phyloP scores from a whole-genome alignment of 2,797 vertebrate genomes.

The Eutrigla gurnardus region DNA sequence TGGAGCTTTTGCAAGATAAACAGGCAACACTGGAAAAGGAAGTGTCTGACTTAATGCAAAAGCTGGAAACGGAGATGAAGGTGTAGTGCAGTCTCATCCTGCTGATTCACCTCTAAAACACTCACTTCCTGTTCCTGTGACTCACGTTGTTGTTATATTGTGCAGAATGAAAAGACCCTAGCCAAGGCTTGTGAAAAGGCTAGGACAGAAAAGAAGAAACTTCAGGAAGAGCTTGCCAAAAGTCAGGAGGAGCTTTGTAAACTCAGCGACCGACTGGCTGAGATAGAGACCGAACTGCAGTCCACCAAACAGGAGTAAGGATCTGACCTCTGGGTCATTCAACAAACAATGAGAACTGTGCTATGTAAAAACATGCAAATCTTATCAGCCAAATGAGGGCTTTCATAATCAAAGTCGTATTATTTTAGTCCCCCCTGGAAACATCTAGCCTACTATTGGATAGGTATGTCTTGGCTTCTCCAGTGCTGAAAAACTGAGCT shows the following conservation, averaged over 20 bases:
- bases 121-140: constrained; percentile 36
- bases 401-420: neutral
- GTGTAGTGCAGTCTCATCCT: constrained; percentile 69
- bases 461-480: neutral
- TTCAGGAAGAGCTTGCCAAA: constrained; percentile 82
- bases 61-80: constrained; percentile 89
- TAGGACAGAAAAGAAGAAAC: constrained; percentile 82
- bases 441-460: neutral
- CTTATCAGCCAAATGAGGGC: neutral
- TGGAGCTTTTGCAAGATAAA: constrained; percentile 85
- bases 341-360: constrained; percentile 8
- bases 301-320: constrained; percentile 91
- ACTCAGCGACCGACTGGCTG: constrained; percentile 84
- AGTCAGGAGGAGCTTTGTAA: constrained; percentile 82
- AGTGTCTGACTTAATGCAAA: constrained; percentile 85
- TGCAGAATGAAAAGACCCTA: constrained; percentile 79
- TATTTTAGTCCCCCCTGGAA: neutral
- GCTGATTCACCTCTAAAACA: constrained; percentile 28
- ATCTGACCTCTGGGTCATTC: neutral
- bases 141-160: constrained; percentile 23
- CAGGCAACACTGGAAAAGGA: constrained; percentile 86
- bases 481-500: no score
- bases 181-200: constrained; percentile 84
- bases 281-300: constrained; percentile 88
- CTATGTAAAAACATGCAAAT: neutral